A percentile compares a stretch with the other conserved stretches of the same genome.
Evolutionary conservation across 2,888 invertebrate genomes (phyloP).

Genomic region (Eudemis profundana): DNA sequence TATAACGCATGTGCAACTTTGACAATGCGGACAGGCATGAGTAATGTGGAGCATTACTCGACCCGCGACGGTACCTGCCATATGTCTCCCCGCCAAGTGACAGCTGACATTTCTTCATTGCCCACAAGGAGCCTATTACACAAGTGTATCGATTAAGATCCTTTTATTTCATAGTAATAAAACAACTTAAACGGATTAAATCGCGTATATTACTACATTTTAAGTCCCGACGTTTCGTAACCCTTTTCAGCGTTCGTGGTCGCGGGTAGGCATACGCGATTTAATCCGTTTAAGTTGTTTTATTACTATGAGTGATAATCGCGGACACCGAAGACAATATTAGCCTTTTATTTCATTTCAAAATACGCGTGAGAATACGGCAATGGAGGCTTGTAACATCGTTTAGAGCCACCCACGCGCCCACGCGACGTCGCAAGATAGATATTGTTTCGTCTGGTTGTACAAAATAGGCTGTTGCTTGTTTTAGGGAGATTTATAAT

Average conservation of each 20-base stretch:
- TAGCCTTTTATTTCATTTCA: constrained; percentile 27
- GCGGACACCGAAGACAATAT: no score
- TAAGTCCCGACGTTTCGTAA: no score
- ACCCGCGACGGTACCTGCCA: constrained; percentile 36
- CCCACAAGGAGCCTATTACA: constrained; percentile 12
- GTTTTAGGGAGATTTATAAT: constrained; percentile 13
- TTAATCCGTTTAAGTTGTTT: no score
- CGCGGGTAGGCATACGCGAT: no score
- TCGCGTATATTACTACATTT: no score
- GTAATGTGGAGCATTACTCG: constrained; percentile 43
- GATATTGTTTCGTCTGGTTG: constrained; percentile 15
- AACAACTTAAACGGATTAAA: no score
- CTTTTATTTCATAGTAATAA: constrained; percentile 30
- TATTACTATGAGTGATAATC: no score
- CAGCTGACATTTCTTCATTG: constrained; percentile 41
- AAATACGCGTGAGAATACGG: constrained; percentile 26
- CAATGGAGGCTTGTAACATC: constrained; percentile 22
- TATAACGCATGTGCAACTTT: constrained; percentile 19
- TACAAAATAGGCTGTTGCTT: background rate
- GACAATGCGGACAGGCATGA: constrained; percentile 35
- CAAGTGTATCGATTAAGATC: constrained; percentile 34
- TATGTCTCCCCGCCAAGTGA: constrained; percentile 2
- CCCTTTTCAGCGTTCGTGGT: no score
- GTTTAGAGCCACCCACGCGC: constrained; percentile 27
- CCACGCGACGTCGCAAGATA: constrained; percentile 23